Conservation (phyloP, 2,888 invertebrate species). For the Acronicta psi region DNA sequence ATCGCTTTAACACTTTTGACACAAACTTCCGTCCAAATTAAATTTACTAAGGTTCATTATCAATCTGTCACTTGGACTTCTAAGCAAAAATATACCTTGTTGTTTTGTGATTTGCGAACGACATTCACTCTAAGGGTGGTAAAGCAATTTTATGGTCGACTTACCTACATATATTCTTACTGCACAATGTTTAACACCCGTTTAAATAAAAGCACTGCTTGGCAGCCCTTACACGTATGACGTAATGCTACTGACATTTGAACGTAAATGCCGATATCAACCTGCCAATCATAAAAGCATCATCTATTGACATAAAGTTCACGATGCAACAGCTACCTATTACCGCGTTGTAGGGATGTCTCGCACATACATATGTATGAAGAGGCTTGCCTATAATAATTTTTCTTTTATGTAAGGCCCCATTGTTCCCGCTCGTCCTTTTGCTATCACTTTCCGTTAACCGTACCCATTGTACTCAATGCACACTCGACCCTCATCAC, state of each 20-base stretch:
- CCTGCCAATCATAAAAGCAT: not conserved
- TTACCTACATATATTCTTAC: too few relatives aligned
- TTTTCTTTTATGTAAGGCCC: constrained; percentile 33
- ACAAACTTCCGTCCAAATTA: too few relatives aligned
- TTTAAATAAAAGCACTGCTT: not conserved
- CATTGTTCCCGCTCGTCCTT: constrained; percentile 31
- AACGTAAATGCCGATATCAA: not conserved
- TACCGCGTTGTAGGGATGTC: not conserved
- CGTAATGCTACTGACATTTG: constrained; percentile 3
- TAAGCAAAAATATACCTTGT: too few relatives aligned
- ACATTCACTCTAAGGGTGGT: too few relatives aligned
- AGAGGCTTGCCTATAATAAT: constrained; percentile 19
- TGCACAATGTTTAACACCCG: too few relatives aligned
- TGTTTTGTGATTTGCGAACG: too few relatives aligned
- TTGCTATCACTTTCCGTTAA: constrained; percentile 38
- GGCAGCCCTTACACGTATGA: constrained; percentile 1
- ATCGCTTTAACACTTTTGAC: too few relatives aligned
- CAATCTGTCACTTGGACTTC: too few relatives aligned
- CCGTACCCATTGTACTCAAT: constrained; percentile 35
- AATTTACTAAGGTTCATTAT: too few relatives aligned
- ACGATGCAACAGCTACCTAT: not conserved
- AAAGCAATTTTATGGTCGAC: too few relatives aligned
- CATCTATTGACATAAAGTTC: constrained; percentile 12
- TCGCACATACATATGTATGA: constrained; percentile 8
- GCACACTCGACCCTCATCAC: constrained; percentile 59